These are phyloP conservation scores for Orthosia gothica DNA, from an alignment of 2,888 invertebrate genomes.

Conservation along the genomic window DNA sequence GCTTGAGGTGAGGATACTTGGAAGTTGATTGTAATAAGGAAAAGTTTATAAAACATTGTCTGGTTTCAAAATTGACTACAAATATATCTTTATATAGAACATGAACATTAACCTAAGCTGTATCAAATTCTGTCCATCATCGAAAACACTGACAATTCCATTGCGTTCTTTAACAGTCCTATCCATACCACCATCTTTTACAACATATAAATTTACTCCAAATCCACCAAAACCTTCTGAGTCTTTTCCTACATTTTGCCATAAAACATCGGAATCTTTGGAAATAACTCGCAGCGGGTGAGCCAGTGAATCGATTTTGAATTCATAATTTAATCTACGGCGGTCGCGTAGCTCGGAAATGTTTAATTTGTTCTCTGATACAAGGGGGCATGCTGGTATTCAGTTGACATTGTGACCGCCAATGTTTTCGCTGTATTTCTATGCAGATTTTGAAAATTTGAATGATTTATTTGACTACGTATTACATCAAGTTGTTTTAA, in stretches of 20 bases:
- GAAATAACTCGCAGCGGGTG: slow-evolving; percentile 79
- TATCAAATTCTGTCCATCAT: too few species aligned
- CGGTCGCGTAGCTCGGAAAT: slow-evolving; percentile 73
- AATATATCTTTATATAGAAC: background rate
- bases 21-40: slow-evolving; percentile 24
- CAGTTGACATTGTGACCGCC: slow-evolving; percentile 59
- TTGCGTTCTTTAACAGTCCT: background rate
- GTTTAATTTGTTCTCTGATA: slow-evolving; percentile 79
- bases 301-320: slow-evolving; percentile 82
- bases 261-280: slow-evolving; percentile 64
- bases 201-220: background rate
- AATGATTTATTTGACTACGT: slow-evolving; percentile 27
- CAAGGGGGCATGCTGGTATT: slow-evolving; percentile 70
- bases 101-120: background rate
- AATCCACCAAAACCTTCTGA: slow-evolving; percentile 21
- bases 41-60: slow-evolving; percentile 34
- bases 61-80: background rate
- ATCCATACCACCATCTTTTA: background rate
- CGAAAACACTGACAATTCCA: background rate
- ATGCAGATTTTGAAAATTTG: slow-evolving; percentile 42
- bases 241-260: slow-evolving; percentile 16
- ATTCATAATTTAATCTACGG: slow-evolving; percentile 86
- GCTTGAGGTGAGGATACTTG: slow-evolving; percentile 24
- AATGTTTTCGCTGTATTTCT: slow-evolving; percentile 42
- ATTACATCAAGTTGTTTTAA: slow-evolving; percentile 11